Evolutionary conservation across 2,113 vertebrate species (phyloP).

Genomic region (Shinisaurus crocodilurus): DNA sequence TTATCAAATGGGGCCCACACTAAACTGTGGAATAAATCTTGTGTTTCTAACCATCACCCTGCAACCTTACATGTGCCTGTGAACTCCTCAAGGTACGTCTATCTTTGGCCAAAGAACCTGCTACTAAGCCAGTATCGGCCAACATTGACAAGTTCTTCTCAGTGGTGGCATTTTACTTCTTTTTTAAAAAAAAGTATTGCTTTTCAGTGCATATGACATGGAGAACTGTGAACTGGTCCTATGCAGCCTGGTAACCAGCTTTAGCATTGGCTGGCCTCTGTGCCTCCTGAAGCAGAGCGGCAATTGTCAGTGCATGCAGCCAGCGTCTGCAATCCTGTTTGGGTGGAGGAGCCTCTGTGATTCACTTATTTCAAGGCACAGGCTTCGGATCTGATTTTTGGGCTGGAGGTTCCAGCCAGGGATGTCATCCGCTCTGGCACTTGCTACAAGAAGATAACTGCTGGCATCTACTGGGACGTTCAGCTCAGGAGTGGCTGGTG

Average conservation of each 20-base stretch:
- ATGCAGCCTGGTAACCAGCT: neutral
- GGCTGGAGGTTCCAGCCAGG: neutral
- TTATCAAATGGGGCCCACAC: neutral
- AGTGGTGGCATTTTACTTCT: neutral
- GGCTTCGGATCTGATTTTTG: neutral
- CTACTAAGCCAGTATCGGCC: neutral
- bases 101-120: neutral
- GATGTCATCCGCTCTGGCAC: neutral
- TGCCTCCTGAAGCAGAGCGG: neutral
- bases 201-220: neutral
- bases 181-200: neutral
- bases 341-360: neutral
- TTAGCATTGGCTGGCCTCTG: neutral
- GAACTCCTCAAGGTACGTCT: neutral
- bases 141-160: neutral
- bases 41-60: neutral
- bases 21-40: accelerated
- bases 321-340: neutral
- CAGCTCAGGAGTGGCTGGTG: no score
- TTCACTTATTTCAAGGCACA: neutral
- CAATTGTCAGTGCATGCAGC: neutral
- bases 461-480: neutral
- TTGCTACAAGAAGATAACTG: no score
- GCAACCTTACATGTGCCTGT: neutral
- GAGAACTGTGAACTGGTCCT: neutral